Percentiles rank a stretch among this genome's conserved stretches.
phyloP scores from a whole-genome alignment of 2,888 invertebrate genomes.

The Drosophila barbarae region DNA sequence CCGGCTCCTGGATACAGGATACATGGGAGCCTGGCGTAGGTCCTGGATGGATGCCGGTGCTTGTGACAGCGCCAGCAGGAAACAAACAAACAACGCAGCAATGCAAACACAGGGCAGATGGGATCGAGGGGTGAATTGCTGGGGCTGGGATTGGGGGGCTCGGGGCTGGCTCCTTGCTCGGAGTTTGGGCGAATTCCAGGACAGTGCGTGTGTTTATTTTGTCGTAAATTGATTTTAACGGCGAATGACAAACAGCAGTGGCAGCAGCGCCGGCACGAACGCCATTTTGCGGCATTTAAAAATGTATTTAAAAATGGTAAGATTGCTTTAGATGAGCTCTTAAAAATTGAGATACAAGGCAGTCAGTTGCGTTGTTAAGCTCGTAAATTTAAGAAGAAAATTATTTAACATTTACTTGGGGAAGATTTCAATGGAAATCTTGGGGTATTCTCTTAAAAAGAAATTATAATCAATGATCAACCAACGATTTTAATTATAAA shows the following conservation, averaged over 20 bases:
- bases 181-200: slow-evolving; percentile 20
- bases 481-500: too few species aligned
- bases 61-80: slow-evolving; percentile 54
- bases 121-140: slow-evolving; percentile 11
- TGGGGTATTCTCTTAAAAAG: too few species aligned
- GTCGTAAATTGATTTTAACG: slow-evolving; percentile 74
- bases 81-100: slow-evolving; percentile 66
- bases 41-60: slow-evolving; percentile 30
- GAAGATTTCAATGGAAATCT: neutral
- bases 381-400: neutral
- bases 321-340: slow-evolving; percentile 26
- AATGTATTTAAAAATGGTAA: slow-evolving; percentile 62
- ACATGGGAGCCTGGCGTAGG: neutral
- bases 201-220: slow-evolving; percentile 69
- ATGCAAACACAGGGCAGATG: slow-evolving; percentile 56
- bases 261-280: slow-evolving; percentile 51
- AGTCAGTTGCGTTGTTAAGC: neutral
- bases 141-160: neutral
- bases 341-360: slow-evolving; percentile 14
- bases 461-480: too few species aligned
- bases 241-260: slow-evolving; percentile 68
- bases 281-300: slow-evolving; percentile 60
- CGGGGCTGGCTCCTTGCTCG: neutral
- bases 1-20: slow-evolving; percentile 15
- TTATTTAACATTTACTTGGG: neutral